Base-by-base conservation (phyloP, 2,113 vertebrate species). In the Stomatorhinus ivindoensis region DNA sequence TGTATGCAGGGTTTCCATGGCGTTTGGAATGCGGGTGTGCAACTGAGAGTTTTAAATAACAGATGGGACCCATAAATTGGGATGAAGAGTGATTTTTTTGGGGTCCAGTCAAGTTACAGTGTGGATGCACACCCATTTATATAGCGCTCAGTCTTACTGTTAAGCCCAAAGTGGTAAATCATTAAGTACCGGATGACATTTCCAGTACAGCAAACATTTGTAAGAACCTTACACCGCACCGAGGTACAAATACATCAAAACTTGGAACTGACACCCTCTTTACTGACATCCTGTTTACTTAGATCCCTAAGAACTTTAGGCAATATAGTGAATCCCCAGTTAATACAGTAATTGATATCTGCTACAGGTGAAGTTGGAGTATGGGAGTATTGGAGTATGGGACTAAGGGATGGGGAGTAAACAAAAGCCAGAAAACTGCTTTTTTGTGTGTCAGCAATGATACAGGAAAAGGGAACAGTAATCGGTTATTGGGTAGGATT, bases 191-290 rank as follows among this genome's bases (percentile, higher is more conserved):
- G 82, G 17, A 80, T 47, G 39, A 7, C 47, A 42, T 84, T 84
- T 84, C 44, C 82, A 47, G 35, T 47, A 24, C 90, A 44, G 69
- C 65, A 73, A 42, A 87, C 65, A 90, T 92, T 91, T 92, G 93
- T 91, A 92, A 91, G 88, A 42, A 65, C 61, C 80, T 80, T 82
- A 21, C 19, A 46, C 24, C 44, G 27, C 73, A 80, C 0, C 0
- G 2, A 13, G 44, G n/a, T 44, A 47, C 3, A 46, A 6, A 80
- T 80, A 42, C 73, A 80, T 80, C 73, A 39, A 80, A 80, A 19
- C 15, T 42, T 80, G 73, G 35, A 76, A 76, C 6, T 39, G 13
- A 80, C 35, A 80, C 19, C 73, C 35, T 0, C 5, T 19, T 80
- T 80, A 39, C 69, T 35, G n/a, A 80, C 35, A 80, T 42, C 73